These are phyloP conservation scores for Coracopsis vasa DNA, from an alignment of 2,113 vertebrate genomes.

Conservation along the genomic window DNA sequence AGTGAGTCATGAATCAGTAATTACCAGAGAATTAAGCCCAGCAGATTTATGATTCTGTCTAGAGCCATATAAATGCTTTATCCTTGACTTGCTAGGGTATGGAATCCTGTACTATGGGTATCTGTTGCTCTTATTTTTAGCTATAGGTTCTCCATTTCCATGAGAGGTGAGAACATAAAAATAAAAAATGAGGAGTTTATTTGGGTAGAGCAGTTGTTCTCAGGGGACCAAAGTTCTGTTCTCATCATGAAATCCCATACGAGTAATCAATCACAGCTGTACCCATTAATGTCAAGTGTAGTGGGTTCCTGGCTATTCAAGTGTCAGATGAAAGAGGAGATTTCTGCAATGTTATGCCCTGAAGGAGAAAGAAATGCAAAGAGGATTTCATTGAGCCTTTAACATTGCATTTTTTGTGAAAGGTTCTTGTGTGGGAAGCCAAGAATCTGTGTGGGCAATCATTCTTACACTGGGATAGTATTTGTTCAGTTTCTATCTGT, in stretches of 20 bases:
- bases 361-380: background rate
- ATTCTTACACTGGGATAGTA: background rate
- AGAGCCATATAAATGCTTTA: background rate
- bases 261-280: background rate
- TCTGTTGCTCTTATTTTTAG: background rate
- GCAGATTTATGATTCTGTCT: background rate
- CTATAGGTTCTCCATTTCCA: background rate
- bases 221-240: background rate
- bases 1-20: background rate
- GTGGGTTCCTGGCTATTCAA: background rate
- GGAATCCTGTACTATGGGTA: background rate
- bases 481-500: background rate
- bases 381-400: background rate
- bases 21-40: background rate
- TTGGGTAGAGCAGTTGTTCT: background rate
- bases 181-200: background rate
- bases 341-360: background rate
- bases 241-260: background rate
- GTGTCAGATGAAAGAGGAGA: background rate
- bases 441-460: background rate
- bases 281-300: background rate
- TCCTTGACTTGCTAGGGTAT: background rate
- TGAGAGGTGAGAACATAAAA: background rate
- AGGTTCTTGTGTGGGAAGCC: background rate
- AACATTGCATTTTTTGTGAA: background rate